Conservation (phyloP, 2,113 vertebrate genomes). For the Riparia riparia region DNA sequence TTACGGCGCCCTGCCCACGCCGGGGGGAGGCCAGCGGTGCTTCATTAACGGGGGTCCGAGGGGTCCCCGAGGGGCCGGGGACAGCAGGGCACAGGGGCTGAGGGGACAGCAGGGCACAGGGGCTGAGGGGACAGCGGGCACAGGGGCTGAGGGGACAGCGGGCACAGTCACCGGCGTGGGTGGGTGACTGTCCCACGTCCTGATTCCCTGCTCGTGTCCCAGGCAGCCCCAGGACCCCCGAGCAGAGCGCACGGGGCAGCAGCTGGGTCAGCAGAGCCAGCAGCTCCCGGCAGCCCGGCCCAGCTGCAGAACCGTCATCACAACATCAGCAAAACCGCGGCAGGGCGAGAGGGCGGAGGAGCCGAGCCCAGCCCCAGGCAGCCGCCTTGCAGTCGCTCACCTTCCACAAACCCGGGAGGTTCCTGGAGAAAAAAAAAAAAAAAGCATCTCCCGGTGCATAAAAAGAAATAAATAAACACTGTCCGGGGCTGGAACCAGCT, state of each 20-base stretch:
- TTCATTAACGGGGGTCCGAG: background rate
- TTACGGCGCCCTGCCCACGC: background rate
- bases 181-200: fast-evolving
- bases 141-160: background rate
- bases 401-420: background rate
- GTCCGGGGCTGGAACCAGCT: background rate
- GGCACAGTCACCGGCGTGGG: fast-evolving
- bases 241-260: fast-evolving
- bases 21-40: background rate
- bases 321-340: fast-evolving
- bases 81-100: background rate
- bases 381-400: background rate
- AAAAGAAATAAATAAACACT: background rate
- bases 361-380: background rate
- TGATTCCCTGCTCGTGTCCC: fast-evolving
- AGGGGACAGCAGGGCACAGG: background rate
- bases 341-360: background rate
- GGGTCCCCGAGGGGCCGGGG: background rate
- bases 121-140: background rate
- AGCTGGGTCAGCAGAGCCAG: background rate
- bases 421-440: background rate
- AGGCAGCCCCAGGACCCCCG: background rate
- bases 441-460: background rate
- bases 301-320: background rate
- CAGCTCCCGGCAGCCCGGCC: fast-evolving